Base-by-base conservation (phyloP, 1,140 invertebrate genomes). In the Drosophila orosa region DNA sequence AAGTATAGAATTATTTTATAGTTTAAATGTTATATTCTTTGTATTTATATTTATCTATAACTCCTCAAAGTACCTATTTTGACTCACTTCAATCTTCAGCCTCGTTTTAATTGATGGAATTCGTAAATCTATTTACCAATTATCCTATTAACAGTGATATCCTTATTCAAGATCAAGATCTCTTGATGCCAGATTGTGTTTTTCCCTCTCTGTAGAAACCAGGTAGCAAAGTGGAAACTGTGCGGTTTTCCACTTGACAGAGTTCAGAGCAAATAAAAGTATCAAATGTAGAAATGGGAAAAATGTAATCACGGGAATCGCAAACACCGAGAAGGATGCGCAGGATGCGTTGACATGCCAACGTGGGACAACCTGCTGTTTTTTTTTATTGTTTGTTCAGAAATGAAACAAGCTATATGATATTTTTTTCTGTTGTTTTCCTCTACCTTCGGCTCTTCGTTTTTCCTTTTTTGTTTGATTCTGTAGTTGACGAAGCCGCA, bases 391-490 rank as follows among this genome's bases (percentile, higher is more conserved):
- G 24, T 58, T 37, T 25, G 31, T 58, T 69, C 68, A 57, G 22
- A 74, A 90, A 55, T 78, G 82, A 87, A 87, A 90, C 80, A 83
- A 90, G 87, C 80, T 83, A 90, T 90, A 68, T 63, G 87, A 90
- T 90, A 90, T 90, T 90, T 90, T 84, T 82, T 77, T 60, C n/a
- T n/a, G n/a, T 61, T 56, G 24, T 58, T 63, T 56, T 61, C 17
- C 29, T 10, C 29, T 65, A 44, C 54, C 54, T 58, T n/a, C 10
- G 58, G 15, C 24, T 10, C 15, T 12, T 55, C 40, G 10, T 13
- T 65, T 37, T 72, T 78, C 22, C 2, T 17, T 17, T 33, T 77
- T 50, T 87, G 47, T 83, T 83, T 90, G 84, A 80, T 80, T 82
- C 82, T 66, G 57, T 72, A 40, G 74, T 83, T 84, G 73, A 78